phyloP scores from a whole-genome alignment of 2,113 vertebrate genomes.

The Mustela nigripes region DNA sequence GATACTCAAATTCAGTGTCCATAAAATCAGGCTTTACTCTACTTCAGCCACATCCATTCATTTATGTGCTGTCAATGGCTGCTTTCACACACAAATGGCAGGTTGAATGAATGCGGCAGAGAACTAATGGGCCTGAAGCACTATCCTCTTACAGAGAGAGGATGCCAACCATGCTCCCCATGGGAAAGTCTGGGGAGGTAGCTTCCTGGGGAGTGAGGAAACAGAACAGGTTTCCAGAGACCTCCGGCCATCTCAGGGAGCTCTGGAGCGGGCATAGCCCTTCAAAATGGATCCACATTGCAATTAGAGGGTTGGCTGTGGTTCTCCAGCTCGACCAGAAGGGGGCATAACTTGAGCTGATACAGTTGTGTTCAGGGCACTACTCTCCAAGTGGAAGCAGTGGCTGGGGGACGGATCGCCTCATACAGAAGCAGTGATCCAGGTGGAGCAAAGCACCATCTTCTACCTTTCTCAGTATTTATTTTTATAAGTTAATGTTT shows the following conservation, averaged over 20 bases:
- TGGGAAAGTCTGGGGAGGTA: background rate
- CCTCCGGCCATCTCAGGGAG: background rate
- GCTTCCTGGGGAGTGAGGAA: background rate
- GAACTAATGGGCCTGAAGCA: background rate
- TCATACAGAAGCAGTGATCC: background rate
- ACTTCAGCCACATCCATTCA: background rate
- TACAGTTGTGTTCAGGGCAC: background rate
- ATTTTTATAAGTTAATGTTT: background rate
- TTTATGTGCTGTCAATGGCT: background rate
- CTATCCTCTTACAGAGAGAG: background rate
- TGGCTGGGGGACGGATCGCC: background rate
- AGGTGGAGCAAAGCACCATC: background rate
- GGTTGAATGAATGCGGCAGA: background rate
- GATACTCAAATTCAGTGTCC: conserved; percentile 6
- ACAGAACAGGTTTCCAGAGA: background rate
- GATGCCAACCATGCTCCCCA: background rate
- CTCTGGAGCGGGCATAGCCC: background rate
- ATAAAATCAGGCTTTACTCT: background rate
- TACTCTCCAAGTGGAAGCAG: background rate
- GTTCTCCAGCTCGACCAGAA: background rate
- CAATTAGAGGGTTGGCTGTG: background rate
- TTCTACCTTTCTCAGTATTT: conserved; percentile 1
- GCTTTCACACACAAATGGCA: background rate
- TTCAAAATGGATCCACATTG: background rate
- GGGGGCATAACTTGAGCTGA: background rate